Evolutionary conservation across 2,888 invertebrate genomes (phyloP).

Genomic region (Bellardia bayeri): DNA sequence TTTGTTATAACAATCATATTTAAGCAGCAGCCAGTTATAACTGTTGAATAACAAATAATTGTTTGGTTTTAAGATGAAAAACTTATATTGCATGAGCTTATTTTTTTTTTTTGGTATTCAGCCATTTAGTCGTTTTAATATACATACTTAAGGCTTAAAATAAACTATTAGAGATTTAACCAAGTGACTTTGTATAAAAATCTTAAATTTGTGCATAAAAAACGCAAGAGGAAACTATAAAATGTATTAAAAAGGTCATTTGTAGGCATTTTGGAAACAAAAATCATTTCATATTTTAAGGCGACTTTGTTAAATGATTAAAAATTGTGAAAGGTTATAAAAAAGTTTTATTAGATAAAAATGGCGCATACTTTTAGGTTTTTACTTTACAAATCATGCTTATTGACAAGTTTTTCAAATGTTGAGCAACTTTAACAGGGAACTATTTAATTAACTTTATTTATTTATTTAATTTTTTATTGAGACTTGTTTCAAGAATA

Average conservation of each 20-base stretch:
- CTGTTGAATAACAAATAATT: constrained; percentile 65
- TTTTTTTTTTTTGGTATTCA: background rate
- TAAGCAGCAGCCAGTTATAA: constrained; percentile 36
- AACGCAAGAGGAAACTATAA: background rate
- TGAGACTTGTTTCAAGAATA: too few relatives aligned
- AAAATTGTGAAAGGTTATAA: too few relatives aligned
- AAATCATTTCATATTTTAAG: too few relatives aligned
- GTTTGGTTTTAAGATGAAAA: constrained; percentile 46
- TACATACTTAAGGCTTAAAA: constrained; percentile 5
- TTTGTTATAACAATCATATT: constrained; percentile 40
- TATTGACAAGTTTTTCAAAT: too few relatives aligned
- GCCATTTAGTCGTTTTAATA: constrained; percentile 17
- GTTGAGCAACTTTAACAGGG: too few relatives aligned
- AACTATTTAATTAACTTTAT: too few relatives aligned
- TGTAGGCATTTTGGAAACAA: too few relatives aligned
- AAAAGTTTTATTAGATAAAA: too few relatives aligned
- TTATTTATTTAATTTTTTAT: too few relatives aligned
- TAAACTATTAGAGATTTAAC: constrained; percentile 26
- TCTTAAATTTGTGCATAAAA: background rate
- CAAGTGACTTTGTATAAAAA: background rate
- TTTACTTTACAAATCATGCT: too few relatives aligned
- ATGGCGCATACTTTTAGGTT: too few relatives aligned
- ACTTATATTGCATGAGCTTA: background rate
- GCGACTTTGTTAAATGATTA: too few relatives aligned
- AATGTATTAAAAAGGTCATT: background rate